Conservation (phyloP, 2,888 invertebrate species). For the Agonopterix alstromeriana region DNA sequence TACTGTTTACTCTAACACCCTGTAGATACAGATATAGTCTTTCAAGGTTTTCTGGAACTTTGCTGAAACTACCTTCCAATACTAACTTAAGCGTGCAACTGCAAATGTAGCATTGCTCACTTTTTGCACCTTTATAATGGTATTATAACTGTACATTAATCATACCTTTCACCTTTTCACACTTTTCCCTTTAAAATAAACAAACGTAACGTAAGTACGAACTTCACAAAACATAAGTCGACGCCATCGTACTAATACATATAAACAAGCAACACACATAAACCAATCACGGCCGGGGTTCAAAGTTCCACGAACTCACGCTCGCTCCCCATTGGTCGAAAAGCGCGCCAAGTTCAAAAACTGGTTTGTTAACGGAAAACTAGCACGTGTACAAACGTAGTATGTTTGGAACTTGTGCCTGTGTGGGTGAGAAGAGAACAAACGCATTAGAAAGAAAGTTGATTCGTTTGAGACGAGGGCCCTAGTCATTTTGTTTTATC, state of each 20-base stretch:
- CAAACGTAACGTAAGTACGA: not conserved
- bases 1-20: too few relatives aligned
- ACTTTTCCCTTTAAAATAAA: too few relatives aligned
- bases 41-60: too few relatives aligned
- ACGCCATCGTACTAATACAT: not conserved
- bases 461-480: slow-evolving; percentile 14
- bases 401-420: not conserved
- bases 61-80: too few relatives aligned
- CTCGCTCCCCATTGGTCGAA: slow-evolving; percentile 39
- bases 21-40: too few relatives aligned
- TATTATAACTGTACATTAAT: too few relatives aligned
- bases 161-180: too few relatives aligned
- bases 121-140: too few relatives aligned
- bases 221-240: slow-evolving; percentile 2
- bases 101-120: too few relatives aligned
- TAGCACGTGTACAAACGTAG: slow-evolving; percentile 23
- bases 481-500: slow-evolving; percentile 10
- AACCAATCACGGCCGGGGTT: slow-evolving; percentile 51
- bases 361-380: slow-evolving; percentile 40
- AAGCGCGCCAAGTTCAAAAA: slow-evolving; percentile 47
- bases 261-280: too few relatives aligned
- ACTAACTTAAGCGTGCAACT: too few relatives aligned
- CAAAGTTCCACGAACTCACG: slow-evolving; percentile 61
- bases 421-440: slow-evolving; percentile 4
- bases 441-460: slow-evolving; percentile 16